Evolutionary conservation across 2,113 vertebrate genomes (phyloP), one percentile per base, ranked within the genome.

Genomic region (Myiozetetes cayanensis): DNA sequence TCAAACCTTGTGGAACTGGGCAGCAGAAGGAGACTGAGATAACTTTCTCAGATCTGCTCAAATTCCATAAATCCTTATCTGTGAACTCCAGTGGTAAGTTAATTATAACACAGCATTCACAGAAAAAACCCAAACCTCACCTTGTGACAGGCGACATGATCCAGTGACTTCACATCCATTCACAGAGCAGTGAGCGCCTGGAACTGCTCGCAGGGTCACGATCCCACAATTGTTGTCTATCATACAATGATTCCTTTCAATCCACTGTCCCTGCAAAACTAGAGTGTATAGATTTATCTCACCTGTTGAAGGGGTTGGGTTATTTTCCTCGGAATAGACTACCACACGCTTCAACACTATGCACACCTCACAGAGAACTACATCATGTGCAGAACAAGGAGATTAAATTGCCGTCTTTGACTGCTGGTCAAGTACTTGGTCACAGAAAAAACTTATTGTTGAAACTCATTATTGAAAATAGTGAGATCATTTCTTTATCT

Each of bases 101-200:
- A 35, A 22, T 21, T 28, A 3, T 7, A 61, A 25, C 0, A 8
- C 23, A 70, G 18, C 8, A 19, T 3, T 13, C 13, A 17, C 20
- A 53, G 59, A 2, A 35, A 22, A 18, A 43, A 10, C 24, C 33
- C 19, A 47, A n/a, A 17, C 15, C 90, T 96, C 94, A 99, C 99
- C 99, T 98, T 99, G 99, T 43, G 98, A 99, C 80, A 99, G 98
- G 76, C 98, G 98, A 81, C 98, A 99, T 4, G 98, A 96, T 20
- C 98, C 98, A 1, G 98, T 98, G 91, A 99, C 97, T 90, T 99
- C 97, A 19, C 97, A 97, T 8, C 98, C 98, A n/a, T 99, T 99
- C 58, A 99, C 98, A 8, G 97, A 96, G 97, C 99, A 99, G 88
- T 78, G 94, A 3, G 98, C 98, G 7, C 98, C 98, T 0, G 85